Evolutionary conservation across 2,113 vertebrate species (phyloP).

Genomic region (Aldabrachelys gigantea): DNA sequence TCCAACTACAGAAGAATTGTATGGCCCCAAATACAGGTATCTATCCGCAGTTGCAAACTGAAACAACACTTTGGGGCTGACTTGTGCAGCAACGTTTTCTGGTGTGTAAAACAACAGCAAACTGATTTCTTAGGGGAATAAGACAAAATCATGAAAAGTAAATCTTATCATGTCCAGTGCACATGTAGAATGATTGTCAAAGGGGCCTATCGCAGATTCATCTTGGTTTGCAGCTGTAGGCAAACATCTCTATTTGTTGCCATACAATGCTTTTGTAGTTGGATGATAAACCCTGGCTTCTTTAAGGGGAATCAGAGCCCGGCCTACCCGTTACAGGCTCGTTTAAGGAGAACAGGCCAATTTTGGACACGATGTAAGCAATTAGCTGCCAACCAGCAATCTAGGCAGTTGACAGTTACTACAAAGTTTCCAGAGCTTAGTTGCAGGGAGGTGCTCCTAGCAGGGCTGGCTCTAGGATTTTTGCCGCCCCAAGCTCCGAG

Average conservation of each 20-base stretch:
- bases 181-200: fast-evolving
- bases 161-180: fast-evolving
- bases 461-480: no score
- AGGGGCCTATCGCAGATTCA: not conserved
- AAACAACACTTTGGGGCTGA: fast-evolving
- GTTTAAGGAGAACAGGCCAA: not conserved
- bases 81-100: not conserved
- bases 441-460: not conserved
- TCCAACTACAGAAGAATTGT: not conserved
- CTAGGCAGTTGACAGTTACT: not conserved
- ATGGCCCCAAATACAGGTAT: fast-evolving
- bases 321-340: not conserved
- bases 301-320: not conserved
- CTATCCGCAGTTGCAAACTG: fast-evolving
- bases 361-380: not conserved
- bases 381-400: not conserved
- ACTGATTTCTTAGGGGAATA: fast-evolving
- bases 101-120: not conserved
- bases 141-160: not conserved
- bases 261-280: not conserved
- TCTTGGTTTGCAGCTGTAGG: not conserved
- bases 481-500: no score
- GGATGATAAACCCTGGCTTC: not conserved
- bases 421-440: not conserved
- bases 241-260: not conserved